Base-by-base conservation (phyloP, 2,888 invertebrate genomes). In the Alitta virens region DNA sequence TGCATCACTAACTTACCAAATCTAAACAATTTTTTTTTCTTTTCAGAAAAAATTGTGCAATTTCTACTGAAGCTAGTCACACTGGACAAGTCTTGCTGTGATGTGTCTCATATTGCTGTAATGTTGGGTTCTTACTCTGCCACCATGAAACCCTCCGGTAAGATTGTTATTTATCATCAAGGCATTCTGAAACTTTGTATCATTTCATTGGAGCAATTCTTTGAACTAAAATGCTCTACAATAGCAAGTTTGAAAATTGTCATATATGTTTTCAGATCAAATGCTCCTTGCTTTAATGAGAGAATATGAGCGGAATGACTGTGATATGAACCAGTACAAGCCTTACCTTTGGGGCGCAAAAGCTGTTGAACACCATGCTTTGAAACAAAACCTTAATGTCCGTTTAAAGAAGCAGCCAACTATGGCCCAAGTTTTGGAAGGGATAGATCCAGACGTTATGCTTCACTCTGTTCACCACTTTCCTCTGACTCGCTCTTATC, bases 271-370 rank as follows among this genome's bases (percentile, higher is more conserved):
- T 72, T 25, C 69, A 60, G 94, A 94, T 81, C 88, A 89, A 69
- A 85, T 87, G 26, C 85, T 91, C 54, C 82, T 90, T 63, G 83
- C 86, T 71, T 81, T 86, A 66, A 78, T 92, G 60, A 85, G 87
- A 69, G 83, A 86, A 65, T 90, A 90, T 82, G 90, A 92, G 82
- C 83, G 83, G 64, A 87, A 87, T 74, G 88, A 87, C 14, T 63
- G 63, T 38, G 55, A 60, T 14, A 24, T 67, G 50, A 49, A 60
- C 1, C 85, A 88, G 72, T 74, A 71, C 67, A 77, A 67, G 67
- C 94, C 94, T 0, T 91, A 90, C 73, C 83, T 94, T 0, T 94
- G 91, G 90, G 92, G 93, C 0, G 88, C 88, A 76, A 87, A 90
- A 1, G 93, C 92, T 0, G 88, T 90, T 0, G 87, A 87, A 56